Conservation (phyloP, 1,140 invertebrate species). For the Proales similis region DNA sequence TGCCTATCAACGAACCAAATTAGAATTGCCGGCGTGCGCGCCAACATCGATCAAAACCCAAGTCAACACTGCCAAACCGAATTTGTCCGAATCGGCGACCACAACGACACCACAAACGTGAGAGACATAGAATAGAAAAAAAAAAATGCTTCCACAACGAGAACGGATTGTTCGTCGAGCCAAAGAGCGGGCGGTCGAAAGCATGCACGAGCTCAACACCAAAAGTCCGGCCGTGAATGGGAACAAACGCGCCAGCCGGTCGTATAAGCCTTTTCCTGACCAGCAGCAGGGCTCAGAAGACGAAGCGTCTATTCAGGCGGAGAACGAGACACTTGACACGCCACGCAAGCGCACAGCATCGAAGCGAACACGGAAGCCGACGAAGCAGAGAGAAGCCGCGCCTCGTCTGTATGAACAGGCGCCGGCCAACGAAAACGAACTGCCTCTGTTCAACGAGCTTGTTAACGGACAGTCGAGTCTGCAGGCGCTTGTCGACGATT, state of each 20-base stretch:
- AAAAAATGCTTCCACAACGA: constrained; percentile 27
- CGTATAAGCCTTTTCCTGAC: constrained; percentile 28
- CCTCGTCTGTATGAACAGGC: not conserved
- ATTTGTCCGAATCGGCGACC: too few species aligned
- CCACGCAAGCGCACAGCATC: not conserved
- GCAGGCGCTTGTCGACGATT: constrained; percentile 88
- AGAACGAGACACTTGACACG: not conserved
- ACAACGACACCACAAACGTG: too few species aligned
- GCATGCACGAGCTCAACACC: constrained; percentile 24
- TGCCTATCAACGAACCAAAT: too few species aligned
- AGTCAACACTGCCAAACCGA: too few species aligned
- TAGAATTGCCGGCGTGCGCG: too few species aligned
- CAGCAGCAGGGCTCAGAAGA: constrained; percentile 10
- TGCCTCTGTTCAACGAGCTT: constrained; percentile 11
- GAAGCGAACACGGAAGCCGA: not conserved
- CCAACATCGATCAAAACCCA: too few species aligned
- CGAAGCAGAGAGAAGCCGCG: not conserved
- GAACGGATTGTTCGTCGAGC: constrained; percentile 34
- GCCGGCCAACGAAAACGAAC: not conserved
- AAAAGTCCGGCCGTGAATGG: not conserved
- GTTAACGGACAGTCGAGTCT: constrained; percentile 40
- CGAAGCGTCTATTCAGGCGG: constrained; percentile 11
- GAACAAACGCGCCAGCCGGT: constrained; percentile 10
- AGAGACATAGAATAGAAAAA: too few species aligned
- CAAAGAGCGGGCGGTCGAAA: constrained; percentile 24